phyloP scores from a whole-genome alignment of 2,888 invertebrate species.

The Nemapogon koenigi region DNA sequence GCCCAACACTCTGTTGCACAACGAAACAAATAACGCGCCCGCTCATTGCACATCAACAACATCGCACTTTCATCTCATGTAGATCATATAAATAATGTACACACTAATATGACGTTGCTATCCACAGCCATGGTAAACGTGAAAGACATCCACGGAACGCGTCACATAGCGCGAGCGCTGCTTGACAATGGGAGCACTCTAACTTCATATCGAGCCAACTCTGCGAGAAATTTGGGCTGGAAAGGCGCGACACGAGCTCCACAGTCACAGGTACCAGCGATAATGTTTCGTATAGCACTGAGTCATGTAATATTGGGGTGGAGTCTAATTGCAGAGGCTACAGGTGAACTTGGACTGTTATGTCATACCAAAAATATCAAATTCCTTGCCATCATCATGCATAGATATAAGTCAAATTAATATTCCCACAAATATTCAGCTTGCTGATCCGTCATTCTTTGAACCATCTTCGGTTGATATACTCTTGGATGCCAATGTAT shows the following conservation, averaged over 20 bases:
- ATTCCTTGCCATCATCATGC: background rate
- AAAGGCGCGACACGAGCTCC: conserved; percentile 13
- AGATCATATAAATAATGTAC: background rate
- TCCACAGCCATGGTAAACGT: background rate
- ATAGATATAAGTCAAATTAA: conserved; percentile 13
- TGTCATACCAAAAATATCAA: background rate
- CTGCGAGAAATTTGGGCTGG: conserved; percentile 16
- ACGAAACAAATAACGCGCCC: background rate
- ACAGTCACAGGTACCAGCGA: conserved; percentile 20
- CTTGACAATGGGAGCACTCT: conserved; percentile 12
- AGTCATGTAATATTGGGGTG: conserved; percentile 13
- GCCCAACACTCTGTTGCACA: background rate
- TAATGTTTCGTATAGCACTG: conserved; percentile 14
- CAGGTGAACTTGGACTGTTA: background rate
- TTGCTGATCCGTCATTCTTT: too few relatives aligned
- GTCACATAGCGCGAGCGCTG: conserved; percentile 2
- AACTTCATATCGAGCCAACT: conserved; percentile 16
- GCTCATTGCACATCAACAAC: background rate
- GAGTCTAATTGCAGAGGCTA: background rate
- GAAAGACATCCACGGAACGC: background rate
- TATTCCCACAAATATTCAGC: conserved; percentile 17
- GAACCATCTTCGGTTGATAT: too few relatives aligned
- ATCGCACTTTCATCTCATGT: background rate
- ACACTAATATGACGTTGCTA: background rate
- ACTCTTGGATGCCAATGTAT: too few relatives aligned